Conservation (phyloP, 2,888 invertebrate species). For the Priocnemis perturbator region DNA sequence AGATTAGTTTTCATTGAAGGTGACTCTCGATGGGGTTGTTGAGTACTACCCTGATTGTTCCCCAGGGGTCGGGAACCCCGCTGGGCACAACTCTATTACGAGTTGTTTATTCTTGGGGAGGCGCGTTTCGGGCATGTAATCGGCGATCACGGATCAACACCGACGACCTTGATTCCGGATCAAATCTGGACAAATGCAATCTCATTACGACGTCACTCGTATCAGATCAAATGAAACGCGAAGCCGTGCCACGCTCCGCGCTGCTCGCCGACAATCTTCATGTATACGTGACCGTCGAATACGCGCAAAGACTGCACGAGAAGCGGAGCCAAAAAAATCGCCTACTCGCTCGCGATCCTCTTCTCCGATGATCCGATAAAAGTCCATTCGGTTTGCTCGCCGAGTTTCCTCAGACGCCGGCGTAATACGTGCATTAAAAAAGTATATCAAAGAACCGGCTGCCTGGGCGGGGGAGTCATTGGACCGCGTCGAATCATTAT, state of each 20-base stretch:
- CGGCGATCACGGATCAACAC: conserved; percentile 34
- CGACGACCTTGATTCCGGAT: conserved; percentile 33
- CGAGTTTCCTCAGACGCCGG: no score
- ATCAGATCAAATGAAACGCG: no score
- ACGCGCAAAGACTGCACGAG: no score
- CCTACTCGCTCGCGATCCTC: no score
- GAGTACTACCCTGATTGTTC: conserved; percentile 62
- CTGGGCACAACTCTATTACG: conserved; percentile 63
- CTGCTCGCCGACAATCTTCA: no score
- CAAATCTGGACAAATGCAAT: no score
- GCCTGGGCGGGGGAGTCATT: conserved; percentile 46
- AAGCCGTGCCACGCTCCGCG: no score
- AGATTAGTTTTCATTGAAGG: conserved; percentile 70
- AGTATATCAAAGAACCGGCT: conserved; percentile 36
- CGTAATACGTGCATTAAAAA: conserved; percentile 34
- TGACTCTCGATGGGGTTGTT: conserved; percentile 59
- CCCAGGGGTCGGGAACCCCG: conserved; percentile 58
- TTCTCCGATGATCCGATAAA: no score
- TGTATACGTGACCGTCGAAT: no score
- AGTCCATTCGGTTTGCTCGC: no score
- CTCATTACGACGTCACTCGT: no score
- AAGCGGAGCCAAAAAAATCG: no score
- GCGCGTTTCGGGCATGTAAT: conserved; percentile 29
- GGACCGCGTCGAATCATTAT: conserved; percentile 70
- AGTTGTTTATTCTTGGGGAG: conserved; percentile 61